Evolutionary conservation across 1,140 invertebrate species (phyloP).

Genomic region (Nephotettix cincticeps): DNA sequence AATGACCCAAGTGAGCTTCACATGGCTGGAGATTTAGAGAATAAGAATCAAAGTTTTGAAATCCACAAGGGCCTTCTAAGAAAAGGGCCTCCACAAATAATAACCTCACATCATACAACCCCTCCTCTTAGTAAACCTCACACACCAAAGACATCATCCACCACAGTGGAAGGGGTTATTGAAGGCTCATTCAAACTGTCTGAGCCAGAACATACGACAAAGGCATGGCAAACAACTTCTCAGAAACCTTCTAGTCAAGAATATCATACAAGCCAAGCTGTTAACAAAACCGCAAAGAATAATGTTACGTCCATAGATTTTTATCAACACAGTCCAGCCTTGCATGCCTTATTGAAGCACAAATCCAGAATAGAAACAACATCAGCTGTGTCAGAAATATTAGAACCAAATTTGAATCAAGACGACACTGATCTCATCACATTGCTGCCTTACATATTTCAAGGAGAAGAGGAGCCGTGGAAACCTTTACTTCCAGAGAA

Average conservation of each 20-base stretch:
- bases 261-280: too few relatives aligned
- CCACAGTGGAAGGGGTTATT: conserved; percentile 43
- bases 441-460: conserved; percentile 22
- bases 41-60: conserved; percentile 1
- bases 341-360: conserved; percentile 29
- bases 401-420: not conserved
- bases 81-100: not conserved
- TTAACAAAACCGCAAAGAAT: conserved; percentile 4
- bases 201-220: too few relatives aligned
- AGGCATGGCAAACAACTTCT: not conserved
- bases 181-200: conserved; percentile 61
- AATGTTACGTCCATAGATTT: conserved; percentile 15
- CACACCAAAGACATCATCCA: not conserved
- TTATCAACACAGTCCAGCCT: conserved; percentile 34
- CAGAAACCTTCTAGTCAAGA: too few relatives aligned
- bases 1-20: conserved; percentile 21
- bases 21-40: not conserved
- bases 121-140: not conserved
- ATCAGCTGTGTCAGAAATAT: not conserved
- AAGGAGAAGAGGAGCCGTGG: conserved; percentile 34
- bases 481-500: conserved; percentile 33
- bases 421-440: conserved; percentile 24
- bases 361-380: conserved; percentile 8
- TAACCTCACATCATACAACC: conserved; percentile 1
- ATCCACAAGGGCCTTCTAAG: conserved; percentile 10